Percentiles rank a stretch among this genome's conserved stretches.
Conservation (phyloP, 2,888 invertebrate genomes). For the Lepidochrysops patricia region DNA sequence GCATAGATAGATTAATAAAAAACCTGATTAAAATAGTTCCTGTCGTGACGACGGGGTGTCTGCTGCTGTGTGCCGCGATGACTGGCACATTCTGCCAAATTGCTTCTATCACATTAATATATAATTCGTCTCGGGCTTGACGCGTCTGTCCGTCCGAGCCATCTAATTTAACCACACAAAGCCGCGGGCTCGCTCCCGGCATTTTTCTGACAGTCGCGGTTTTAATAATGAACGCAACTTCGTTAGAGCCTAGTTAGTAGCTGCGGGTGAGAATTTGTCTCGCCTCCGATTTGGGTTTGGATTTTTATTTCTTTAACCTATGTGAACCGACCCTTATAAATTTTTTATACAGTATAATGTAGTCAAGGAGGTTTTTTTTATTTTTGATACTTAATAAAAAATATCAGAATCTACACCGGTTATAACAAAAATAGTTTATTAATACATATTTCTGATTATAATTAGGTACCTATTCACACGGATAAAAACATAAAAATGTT, state of each 20-base stretch:
- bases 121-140: conserved; percentile 32
- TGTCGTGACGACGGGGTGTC: conserved; percentile 20
- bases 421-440: too few relatives aligned
- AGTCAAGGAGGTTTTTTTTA: too few relatives aligned
- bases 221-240: conserved; percentile 36
- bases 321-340: background rate
- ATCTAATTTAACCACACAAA: conserved; percentile 69
- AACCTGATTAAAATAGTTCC: conserved; percentile 13
- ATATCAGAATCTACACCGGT: too few relatives aligned
- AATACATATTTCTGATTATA: too few relatives aligned
- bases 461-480: too few relatives aligned
- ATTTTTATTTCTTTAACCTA: background rate
- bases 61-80: conserved; percentile 30
- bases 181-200: conserved; percentile 60
- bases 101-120: conserved; percentile 59
- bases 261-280: conserved; percentile 43
- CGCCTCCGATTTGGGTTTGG: conserved; percentile 17
- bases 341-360: too few relatives aligned
- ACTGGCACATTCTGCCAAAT: conserved; percentile 61
- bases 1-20: conserved; percentile 7
- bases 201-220: conserved; percentile 53
- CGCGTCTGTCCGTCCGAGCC: conserved; percentile 44
- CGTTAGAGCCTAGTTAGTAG: conserved; percentile 34
- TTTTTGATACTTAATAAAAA: too few relatives aligned
- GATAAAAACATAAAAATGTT: too few relatives aligned